phyloP scores from a whole-genome alignment of 2,888 invertebrate genomes.

The Callosobruchus maculatus region DNA sequence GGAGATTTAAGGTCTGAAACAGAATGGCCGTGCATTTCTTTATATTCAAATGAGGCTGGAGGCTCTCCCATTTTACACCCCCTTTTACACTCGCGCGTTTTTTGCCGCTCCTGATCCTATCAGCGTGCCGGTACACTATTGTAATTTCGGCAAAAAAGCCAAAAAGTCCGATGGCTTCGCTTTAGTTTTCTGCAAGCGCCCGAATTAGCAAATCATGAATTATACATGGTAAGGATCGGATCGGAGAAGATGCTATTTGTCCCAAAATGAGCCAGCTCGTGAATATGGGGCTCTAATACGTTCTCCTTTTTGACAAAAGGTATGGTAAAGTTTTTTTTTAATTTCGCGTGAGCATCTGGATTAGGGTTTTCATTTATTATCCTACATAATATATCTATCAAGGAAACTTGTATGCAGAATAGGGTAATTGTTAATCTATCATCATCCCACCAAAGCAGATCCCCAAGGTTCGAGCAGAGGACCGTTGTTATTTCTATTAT shows the following conservation, averaged over 20 bases:
- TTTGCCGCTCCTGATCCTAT: conserved; percentile 13
- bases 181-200: neutral
- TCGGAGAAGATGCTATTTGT: neutral
- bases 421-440: too few species aligned
- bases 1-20: conserved; percentile 46
- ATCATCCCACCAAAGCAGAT: too few species aligned
- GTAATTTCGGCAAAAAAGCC: neutral
- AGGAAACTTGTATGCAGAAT: too few species aligned
- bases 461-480: too few species aligned
- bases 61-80: conserved; percentile 28
- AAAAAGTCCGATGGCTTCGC: neutral
- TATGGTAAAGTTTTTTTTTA: too few species aligned
- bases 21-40: conserved; percentile 46
- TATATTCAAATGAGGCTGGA: conserved; percentile 46
- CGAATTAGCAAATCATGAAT: neutral
- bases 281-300: neutral
- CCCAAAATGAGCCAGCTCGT: neutral
- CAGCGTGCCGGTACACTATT: neutral
- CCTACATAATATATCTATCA: too few species aligned
- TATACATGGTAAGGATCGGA: neutral
- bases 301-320: too few species aligned
- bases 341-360: too few species aligned
- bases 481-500: too few species aligned
- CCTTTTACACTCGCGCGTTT: conserved; percentile 12
- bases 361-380: too few species aligned